These are phyloP conservation scores for Glandiceps talaboti DNA, from an alignment of 53 echinoderm and acorn worm genomes.

Conservation along the genomic window DNA sequence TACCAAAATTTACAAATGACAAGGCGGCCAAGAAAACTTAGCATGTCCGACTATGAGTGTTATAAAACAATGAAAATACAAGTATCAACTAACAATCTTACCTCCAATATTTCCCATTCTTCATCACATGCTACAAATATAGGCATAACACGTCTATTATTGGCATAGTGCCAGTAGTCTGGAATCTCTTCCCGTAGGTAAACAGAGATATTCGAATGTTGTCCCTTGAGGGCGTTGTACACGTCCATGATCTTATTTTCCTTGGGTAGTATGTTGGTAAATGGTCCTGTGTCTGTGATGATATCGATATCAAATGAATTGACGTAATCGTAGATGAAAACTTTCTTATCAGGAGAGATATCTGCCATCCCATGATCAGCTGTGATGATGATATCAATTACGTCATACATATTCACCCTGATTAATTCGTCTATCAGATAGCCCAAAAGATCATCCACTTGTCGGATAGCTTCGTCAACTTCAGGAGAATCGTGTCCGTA, in stretches of 20 bases:
- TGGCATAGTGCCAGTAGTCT: constrained; percentile 12
- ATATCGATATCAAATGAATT: constrained; percentile 6
- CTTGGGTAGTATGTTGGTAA: constrained; percentile 16
- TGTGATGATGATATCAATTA: constrained; percentile 23
- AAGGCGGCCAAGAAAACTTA: too few relatives aligned
- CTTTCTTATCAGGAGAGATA: constrained; percentile 5
- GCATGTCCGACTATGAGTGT: too few relatives aligned
- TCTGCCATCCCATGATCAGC: constrained; percentile 31
- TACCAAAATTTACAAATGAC: too few relatives aligned
- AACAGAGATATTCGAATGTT: constrained; percentile 11
- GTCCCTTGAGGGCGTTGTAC: constrained; percentile 13
- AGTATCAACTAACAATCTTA: too few relatives aligned
- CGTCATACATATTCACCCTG: constrained; percentile 1
- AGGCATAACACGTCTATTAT: constrained; percentile 20
- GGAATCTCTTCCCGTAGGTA: constrained; percentile 24
- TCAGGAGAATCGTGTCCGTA: constrained; percentile 16
- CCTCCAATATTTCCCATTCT: constrained; percentile 18
- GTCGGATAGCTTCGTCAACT: neutral
- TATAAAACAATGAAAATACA: too few relatives aligned
- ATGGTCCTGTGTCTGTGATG: constrained; percentile 16
- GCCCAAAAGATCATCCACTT: constrained; percentile 12
- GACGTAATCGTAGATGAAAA: constrained; percentile 17
- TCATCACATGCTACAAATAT: constrained; percentile 24
- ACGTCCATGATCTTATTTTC: constrained; percentile 1
- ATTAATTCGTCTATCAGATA: constrained; percentile 19